Conservation (phyloP, 2,888 invertebrate species). For the Zhengitettix transpicula region DNA sequence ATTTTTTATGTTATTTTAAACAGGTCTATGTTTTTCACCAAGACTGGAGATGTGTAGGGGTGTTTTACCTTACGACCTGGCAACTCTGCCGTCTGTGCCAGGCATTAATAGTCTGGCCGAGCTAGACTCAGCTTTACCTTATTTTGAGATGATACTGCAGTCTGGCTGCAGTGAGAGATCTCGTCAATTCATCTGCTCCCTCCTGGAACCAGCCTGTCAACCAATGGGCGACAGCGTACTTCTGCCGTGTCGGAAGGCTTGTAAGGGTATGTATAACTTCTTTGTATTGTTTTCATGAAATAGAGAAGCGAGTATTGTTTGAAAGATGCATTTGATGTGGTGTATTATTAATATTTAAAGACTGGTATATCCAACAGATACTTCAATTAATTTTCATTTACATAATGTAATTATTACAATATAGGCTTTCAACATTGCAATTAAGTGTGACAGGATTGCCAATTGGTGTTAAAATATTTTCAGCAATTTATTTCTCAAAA, state of each 20-base stretch:
- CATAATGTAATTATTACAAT: too few species aligned
- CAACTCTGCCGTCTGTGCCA: conserved; percentile 28
- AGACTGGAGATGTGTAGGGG: conserved; percentile 38
- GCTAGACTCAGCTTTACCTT: conserved; percentile 29
- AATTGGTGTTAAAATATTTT: too few species aligned
- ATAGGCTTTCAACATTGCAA: too few species aligned
- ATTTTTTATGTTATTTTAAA: too few species aligned
- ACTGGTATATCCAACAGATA: too few species aligned
- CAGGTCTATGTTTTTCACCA: conserved; percentile 30
- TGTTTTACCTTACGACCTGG: conserved; percentile 47
- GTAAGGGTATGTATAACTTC: conserved; percentile 33
- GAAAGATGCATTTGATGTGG: too few species aligned
- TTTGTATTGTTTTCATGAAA: too few species aligned
- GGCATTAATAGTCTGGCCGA: conserved; percentile 25
- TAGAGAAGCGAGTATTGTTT: too few species aligned
- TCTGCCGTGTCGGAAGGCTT: conserved; percentile 45
- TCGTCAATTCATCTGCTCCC: conserved; percentile 41
- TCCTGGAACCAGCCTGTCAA: conserved; percentile 49
- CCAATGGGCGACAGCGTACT: conserved; percentile 38
- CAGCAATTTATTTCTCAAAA: too few species aligned
- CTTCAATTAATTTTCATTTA: too few species aligned
- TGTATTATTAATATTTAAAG: too few species aligned
- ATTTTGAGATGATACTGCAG: conserved; percentile 40
- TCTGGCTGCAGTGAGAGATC: conserved; percentile 46
- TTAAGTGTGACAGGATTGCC: too few species aligned